phyloP scores from a whole-genome alignment of 2,888 invertebrate species.

The Tryphoninae sp. region DNA sequence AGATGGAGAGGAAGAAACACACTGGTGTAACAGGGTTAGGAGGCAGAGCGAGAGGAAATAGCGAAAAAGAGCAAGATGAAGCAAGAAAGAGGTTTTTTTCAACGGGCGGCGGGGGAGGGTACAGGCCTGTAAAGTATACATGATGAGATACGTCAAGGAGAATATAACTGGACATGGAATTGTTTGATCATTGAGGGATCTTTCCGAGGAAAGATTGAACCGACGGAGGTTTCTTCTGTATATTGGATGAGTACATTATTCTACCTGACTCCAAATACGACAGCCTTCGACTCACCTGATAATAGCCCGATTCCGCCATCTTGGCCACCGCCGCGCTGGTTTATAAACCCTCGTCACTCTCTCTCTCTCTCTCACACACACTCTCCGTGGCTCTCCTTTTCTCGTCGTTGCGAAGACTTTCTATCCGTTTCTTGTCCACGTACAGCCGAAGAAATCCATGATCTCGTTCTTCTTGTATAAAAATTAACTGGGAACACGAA shows the following conservation, averaged over 20 bases:
- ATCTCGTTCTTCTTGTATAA: constrained; percentile 66
- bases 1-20: constrained; percentile 25
- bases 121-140: not conserved
- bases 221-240: not conserved
- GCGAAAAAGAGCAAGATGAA: constrained; percentile 20
- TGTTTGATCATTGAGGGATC: not conserved
- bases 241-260: not conserved
- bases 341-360: constrained; percentile 54
- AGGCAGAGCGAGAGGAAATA: constrained; percentile 18
- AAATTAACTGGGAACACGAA: constrained; percentile 37
- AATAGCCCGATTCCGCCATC: constrained; percentile 86
- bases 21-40: constrained; percentile 31
- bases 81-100: constrained; percentile 13
- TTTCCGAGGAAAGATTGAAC: not conserved
- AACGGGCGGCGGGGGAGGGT: constrained; percentile 1
- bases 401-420: constrained; percentile 69
- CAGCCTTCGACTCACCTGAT: constrained; percentile 83
- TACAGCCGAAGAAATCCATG: constrained; percentile 72
- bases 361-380: constrained; percentile 67
- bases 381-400: constrained; percentile 69
- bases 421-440: constrained; percentile 78
- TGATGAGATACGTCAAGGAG: not conserved
- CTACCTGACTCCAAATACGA: constrained; percentile 25
- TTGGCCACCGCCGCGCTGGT: constrained; percentile 78
- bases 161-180: not conserved